Conservation (phyloP, 2,797 vertebrate species). For the Manis crassicaudata region DNA sequence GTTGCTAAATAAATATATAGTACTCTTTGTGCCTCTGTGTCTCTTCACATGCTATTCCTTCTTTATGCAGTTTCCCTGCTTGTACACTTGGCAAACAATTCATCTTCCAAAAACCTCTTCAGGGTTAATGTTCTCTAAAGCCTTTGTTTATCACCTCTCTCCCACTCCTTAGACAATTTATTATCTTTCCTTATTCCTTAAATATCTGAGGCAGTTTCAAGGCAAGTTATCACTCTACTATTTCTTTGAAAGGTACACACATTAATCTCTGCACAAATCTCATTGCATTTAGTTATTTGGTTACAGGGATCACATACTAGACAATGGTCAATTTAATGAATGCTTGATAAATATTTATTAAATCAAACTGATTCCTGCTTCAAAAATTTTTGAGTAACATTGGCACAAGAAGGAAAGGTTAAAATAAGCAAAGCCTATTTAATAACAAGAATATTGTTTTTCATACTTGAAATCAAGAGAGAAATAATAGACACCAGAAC, state of each 20-base stretch:
- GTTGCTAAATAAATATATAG: background rate
- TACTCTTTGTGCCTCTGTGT: background rate
- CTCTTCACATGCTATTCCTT: background rate
- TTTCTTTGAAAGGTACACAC: background rate
- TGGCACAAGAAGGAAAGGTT: background rate
- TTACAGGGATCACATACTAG: background rate
- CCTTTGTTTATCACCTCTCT: background rate
- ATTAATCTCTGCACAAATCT: background rate
- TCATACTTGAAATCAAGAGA: background rate
- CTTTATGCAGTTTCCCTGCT: background rate
- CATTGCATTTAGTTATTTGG: background rate
- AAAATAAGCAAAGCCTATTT: background rate
- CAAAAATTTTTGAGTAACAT: background rate
- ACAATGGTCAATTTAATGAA: background rate
- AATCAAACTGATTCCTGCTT: background rate
- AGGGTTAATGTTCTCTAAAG: background rate
- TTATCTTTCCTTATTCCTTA: background rate
- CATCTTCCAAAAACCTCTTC: background rate
- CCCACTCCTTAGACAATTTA: background rate
- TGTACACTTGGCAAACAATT: background rate
- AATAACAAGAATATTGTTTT: background rate
- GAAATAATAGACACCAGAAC: background rate
- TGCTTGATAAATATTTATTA: background rate
- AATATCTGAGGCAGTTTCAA: background rate
- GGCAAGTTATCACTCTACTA: background rate